A percentile compares a stretch with the other conserved stretches of the same genome.
Evolutionary conservation across 2,797 vertebrate species (phyloP).

Genomic region (Chrysocyon brachyurus): DNA sequence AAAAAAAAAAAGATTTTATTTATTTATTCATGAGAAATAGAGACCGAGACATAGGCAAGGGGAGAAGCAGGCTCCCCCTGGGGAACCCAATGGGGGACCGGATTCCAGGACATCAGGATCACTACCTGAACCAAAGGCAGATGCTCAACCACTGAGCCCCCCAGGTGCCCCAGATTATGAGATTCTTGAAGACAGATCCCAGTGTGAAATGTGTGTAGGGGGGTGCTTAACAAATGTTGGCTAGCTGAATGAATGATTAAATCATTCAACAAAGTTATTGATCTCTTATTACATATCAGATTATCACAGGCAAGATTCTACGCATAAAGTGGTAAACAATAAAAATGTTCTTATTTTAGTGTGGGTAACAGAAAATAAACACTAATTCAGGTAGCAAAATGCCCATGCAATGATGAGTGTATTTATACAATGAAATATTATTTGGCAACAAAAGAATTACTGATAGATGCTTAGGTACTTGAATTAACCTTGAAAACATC

Average conservation of each 20-base stretch:
- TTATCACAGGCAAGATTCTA: neutral
- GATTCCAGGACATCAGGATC: no score
- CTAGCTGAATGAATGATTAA: neutral
- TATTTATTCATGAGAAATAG: no score
- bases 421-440: neutral
- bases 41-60: no score
- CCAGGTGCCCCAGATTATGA: neutral
- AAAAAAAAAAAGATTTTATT: no score
- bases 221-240: neutral
- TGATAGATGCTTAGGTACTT: neutral
- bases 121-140: no score
- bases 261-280: neutral
- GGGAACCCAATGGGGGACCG: no score
- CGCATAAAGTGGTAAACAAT: neutral
- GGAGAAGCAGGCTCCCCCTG: no score
- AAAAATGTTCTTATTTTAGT: neutral
- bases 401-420: neutral
- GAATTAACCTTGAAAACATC: neutral
- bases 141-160: no score
- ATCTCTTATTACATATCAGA: neutral
- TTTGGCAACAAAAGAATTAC: neutral
- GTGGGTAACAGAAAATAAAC: neutral
- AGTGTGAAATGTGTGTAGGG: neutral
- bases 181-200: neutral
- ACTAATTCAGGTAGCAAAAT: neutral